phyloP scores from a whole-genome alignment of 2,888 invertebrate genomes.

The Lasioglossum pauxillum region DNA sequence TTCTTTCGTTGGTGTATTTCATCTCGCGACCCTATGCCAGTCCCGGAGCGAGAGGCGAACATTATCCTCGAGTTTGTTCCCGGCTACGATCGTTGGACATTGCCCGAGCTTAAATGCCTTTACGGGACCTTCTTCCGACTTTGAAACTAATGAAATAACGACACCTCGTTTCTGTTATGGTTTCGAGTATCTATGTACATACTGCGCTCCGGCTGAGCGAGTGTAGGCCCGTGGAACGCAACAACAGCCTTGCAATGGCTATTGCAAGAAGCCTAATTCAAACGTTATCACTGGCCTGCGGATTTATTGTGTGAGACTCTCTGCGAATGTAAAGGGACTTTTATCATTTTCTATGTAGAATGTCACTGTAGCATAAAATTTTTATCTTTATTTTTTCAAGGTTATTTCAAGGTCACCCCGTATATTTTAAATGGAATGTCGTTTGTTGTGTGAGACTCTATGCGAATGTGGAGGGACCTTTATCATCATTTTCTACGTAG shows the following conservation, averaged over 20 bases:
- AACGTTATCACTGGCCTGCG: not conserved
- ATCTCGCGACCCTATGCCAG: constrained; percentile 4
- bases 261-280: not conserved
- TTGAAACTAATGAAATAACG: constrained; percentile 9
- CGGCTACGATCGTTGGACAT: not conserved
- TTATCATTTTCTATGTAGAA: no score
- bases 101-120: not conserved
- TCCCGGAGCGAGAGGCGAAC: not conserved
- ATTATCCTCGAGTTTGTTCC: not conserved
- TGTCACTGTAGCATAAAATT: no score
- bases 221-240: no score
- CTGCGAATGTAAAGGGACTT: no score
- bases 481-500: no score
- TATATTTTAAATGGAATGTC: no score
- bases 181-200: not conserved
- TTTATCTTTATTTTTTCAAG: no score
- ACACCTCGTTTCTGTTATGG: constrained; percentile 13
- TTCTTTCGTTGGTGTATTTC: constrained; percentile 29
- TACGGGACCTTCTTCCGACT: not conserved
- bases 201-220: not conserved
- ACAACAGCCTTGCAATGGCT: not conserved
- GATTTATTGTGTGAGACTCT: no score
- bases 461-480: no score
- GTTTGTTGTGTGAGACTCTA: no score
- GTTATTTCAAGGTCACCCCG: no score